Evolutionary conservation across 2,113 vertebrate genomes (phyloP).

Genomic region (Bungarus multicinctus): DNA sequence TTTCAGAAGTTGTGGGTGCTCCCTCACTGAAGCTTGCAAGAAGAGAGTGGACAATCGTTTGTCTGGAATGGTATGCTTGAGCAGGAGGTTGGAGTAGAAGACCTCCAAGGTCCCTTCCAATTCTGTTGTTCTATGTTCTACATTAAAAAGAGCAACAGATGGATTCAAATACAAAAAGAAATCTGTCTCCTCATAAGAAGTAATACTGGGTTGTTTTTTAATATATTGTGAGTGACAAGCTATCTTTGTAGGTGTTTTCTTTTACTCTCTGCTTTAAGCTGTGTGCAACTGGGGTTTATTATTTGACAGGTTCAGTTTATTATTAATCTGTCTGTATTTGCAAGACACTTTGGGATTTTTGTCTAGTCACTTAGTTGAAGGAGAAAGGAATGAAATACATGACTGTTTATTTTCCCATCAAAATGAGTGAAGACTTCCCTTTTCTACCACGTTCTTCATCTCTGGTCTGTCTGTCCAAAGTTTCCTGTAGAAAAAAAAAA

Average conservation of each 20-base stretch:
- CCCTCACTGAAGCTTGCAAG: background rate
- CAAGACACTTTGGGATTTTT: conserved; percentile 53
- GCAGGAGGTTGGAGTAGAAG: background rate
- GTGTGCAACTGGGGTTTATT: conserved; percentile 43
- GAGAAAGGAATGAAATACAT: conserved; percentile 36
- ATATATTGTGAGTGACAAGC: background rate
- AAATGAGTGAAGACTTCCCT: background rate
- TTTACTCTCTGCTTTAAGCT: background rate
- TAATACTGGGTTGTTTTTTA: background rate
- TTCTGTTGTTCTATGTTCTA: background rate
- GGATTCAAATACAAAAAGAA: background rate
- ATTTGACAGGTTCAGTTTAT: conserved; percentile 54
- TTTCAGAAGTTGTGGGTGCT: background rate
- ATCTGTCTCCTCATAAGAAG: background rate
- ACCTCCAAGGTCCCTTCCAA: background rate
- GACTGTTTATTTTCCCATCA: conserved; percentile 46
- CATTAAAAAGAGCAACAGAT: background rate
- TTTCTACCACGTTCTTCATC: conserved; percentile 12
- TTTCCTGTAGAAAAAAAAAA: conserved; percentile 19
- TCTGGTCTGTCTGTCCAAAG: background rate
- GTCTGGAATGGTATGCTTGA: background rate
- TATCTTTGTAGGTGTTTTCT: background rate
- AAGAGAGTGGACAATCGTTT: background rate
- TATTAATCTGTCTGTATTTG: conserved; percentile 50
- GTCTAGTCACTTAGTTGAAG: conserved; percentile 35